A percentile compares a stretch with the other conserved stretches of the same genome.
phyloP scores from a whole-genome alignment of 2,113 vertebrate species.

The Turnix velox region DNA sequence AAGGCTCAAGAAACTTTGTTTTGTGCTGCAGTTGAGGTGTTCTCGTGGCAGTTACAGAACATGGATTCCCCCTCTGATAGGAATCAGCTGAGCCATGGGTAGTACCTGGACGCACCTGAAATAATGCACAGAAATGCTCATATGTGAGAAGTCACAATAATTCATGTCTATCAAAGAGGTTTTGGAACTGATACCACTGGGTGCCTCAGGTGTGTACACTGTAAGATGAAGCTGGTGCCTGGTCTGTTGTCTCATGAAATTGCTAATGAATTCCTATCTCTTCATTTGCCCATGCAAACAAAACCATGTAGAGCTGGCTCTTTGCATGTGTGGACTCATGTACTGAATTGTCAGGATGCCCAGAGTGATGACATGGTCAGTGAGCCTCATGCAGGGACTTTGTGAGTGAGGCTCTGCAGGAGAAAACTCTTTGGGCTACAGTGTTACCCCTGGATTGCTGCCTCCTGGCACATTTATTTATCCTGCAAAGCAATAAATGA shows the following conservation, averaged over 20 bases:
- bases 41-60: neutral
- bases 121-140: no score
- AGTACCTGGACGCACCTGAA: no score
- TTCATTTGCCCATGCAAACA: accelerated
- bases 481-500: neutral
- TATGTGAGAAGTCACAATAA: neutral
- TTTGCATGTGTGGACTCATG: accelerated
- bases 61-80: neutral
- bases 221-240: neutral
- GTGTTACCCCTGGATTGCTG: accelerated
- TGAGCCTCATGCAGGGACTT: accelerated
- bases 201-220: accelerated
- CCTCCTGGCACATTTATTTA: neutral
- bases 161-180: neutral
- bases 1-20: neutral
- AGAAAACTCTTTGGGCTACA: neutral
- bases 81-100: accelerated
- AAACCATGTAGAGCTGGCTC: neutral
- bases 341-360: accelerated
- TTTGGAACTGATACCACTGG: accelerated
- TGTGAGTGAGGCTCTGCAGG: accelerated
- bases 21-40: neutral
- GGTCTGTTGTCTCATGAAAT: no score
- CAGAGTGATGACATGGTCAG: accelerated
- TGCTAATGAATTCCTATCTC: accelerated